Evolutionary conservation across 2,797 vertebrate genomes (phyloP).

Genomic region (Amblyraja radiata): DNA sequence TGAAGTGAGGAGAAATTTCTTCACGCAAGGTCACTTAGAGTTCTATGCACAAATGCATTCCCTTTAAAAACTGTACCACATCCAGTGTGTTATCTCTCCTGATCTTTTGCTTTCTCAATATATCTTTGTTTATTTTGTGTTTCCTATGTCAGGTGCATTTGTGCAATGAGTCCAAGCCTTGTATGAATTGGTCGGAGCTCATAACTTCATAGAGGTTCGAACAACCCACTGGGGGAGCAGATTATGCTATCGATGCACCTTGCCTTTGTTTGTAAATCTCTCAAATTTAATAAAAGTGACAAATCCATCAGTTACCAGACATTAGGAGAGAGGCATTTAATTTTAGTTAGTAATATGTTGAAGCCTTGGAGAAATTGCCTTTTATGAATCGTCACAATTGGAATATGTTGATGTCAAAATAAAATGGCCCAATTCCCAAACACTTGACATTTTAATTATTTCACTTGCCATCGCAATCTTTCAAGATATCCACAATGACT

Average conservation of each 20-base stretch:
- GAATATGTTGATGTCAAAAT: slow-evolving; percentile 17
- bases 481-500: not conserved
- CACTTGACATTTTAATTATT: slow-evolving; percentile 21
- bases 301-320: slow-evolving; percentile 15
- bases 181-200: not conserved
- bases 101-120: not conserved
- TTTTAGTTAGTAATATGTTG: slow-evolving; percentile 17
- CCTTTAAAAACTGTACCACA: not conserved
- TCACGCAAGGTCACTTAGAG: not conserved
- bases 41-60: not conserved
- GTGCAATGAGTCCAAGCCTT: not conserved
- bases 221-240: not conserved
- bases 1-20: too few species aligned
- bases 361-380: slow-evolving; percentile 8
- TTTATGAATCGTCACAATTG: not conserved
- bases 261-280: slow-evolving; percentile 30
- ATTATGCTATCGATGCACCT: not conserved
- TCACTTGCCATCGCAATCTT: slow-evolving; percentile 15
- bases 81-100: not conserved
- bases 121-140: not conserved
- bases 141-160: not conserved
- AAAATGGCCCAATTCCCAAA: slow-evolving; percentile 15
- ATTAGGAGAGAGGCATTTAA: slow-evolving; percentile 15
- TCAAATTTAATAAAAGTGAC: slow-evolving; percentile 30
- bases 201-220: not conserved